A percentile compares a stretch with the other conserved stretches of the same genome.
phyloP scores from a whole-genome alignment of 2,888 invertebrate species.

The Drosophila seclusa region DNA sequence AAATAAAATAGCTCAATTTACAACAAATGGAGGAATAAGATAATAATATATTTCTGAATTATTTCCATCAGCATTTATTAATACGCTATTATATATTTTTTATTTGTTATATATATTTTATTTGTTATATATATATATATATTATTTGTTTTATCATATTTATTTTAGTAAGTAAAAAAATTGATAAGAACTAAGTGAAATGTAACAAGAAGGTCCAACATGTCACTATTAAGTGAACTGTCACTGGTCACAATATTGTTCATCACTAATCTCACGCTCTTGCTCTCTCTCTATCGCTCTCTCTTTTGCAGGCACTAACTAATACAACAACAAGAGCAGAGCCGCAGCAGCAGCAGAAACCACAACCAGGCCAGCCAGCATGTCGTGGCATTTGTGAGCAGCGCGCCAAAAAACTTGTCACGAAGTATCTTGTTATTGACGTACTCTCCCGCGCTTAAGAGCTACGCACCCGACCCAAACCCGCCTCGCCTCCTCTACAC shows the following conservation, averaged over 20 bases:
- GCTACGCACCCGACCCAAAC: constrained; percentile 17
- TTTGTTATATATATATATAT: neutral
- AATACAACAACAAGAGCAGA: constrained; percentile 37
- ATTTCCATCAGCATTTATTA: neutral
- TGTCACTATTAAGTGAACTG: constrained; percentile 3
- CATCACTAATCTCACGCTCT: constrained; percentile 36
- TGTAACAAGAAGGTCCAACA: neutral
- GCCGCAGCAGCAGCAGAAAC: constrained; percentile 42
- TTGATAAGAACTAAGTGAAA: neutral
- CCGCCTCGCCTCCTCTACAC: neutral
- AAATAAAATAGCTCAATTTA: no score
- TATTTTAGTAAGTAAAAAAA: neutral
- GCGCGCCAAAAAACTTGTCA: constrained; percentile 66
- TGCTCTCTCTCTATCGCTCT: constrained; percentile 11
- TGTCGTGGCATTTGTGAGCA: constrained; percentile 67
- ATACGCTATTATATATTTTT: neutral
- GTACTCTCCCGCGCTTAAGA: constrained; percentile 38
- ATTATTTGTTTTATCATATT: neutral
- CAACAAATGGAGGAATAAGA: neutral
- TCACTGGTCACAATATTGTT: constrained; percentile 21
- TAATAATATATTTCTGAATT: neutral
- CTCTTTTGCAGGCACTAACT: constrained; percentile 53
- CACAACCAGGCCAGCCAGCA: constrained; percentile 62
- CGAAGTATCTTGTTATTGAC: constrained; percentile 61
- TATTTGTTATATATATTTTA: neutral